phyloP scores from a whole-genome alignment of 2,888 invertebrate species.

The Phyllotreta cruciferae region DNA sequence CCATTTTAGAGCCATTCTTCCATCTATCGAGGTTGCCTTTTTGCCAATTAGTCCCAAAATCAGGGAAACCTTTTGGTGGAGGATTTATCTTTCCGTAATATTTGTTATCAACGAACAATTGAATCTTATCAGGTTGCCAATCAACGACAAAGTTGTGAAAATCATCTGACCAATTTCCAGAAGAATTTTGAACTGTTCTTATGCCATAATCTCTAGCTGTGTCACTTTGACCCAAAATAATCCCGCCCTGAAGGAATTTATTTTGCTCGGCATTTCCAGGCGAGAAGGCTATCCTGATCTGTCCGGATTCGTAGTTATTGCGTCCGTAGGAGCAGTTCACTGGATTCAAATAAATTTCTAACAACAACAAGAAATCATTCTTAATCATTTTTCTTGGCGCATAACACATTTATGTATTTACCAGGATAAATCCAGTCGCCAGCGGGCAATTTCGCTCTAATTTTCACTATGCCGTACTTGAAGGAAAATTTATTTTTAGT shows the following conservation, averaged over 20 bases:
- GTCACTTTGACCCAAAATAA: constrained; percentile 49
- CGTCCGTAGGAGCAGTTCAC: constrained; percentile 68
- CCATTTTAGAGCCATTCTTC: constrained; percentile 66
- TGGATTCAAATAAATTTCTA: constrained; percentile 73
- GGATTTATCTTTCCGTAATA: constrained; percentile 60
- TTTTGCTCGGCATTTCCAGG: constrained; percentile 67
- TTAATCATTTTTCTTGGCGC: no score
- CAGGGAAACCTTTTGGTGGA: constrained; percentile 55
- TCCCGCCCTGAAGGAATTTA: constrained; percentile 51
- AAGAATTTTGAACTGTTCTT: constrained; percentile 38
- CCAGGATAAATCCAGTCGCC: constrained; percentile 83
- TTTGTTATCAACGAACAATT: constrained; percentile 63
- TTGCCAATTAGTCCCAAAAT: constrained; percentile 44
- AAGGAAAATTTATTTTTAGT: constrained; percentile 71
- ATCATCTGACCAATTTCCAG: constrained; percentile 59
- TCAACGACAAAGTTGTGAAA: constrained; percentile 66
- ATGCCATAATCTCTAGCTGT: constrained; percentile 52
- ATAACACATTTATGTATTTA: constrained; percentile 54
- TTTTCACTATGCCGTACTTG: constrained; percentile 71
- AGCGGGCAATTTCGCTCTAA: constrained; percentile 74
- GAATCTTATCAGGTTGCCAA: constrained; percentile 66
- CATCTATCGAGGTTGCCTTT: constrained; percentile 63
- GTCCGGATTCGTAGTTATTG: constrained; percentile 67
- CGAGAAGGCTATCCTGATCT: constrained; percentile 74
- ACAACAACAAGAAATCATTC: background rate